phyloP scores from a whole-genome alignment of 1,140 invertebrate species.

The Zaprionus inermis region DNA sequence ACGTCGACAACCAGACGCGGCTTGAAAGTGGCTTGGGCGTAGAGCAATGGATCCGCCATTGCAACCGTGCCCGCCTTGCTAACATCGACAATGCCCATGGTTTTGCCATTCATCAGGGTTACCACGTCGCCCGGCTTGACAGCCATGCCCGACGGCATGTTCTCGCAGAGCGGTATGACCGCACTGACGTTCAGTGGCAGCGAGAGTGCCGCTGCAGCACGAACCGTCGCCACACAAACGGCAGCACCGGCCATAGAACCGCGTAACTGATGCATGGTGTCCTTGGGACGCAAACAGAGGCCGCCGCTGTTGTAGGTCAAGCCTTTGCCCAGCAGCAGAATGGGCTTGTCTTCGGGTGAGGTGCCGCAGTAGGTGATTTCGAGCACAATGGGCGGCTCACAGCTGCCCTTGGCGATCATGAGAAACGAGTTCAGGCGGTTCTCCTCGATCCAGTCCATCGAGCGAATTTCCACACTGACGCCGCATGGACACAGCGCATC shows the following conservation, averaged over 20 bases:
- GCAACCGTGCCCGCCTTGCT: slow-evolving; percentile 96
- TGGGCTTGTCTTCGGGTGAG: slow-evolving; percentile 72
- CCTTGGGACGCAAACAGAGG: slow-evolving; percentile 91
- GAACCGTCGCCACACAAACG: slow-evolving; percentile 67
- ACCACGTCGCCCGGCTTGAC: slow-evolving; percentile 95
- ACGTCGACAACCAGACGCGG: slow-evolving; percentile 90
- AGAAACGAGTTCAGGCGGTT: slow-evolving; percentile 87
- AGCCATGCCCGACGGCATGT: slow-evolving; percentile 93
- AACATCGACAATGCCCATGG: slow-evolving; percentile 93
- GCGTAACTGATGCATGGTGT: slow-evolving; percentile 93
- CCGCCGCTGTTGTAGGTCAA: slow-evolving; percentile 87
- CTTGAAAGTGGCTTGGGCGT: slow-evolving; percentile 87
- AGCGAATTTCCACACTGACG: slow-evolving; percentile 89
- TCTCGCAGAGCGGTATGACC: slow-evolving; percentile 89
- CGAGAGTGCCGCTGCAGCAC: slow-evolving; percentile 72
- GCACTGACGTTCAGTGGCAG: slow-evolving; percentile 70
- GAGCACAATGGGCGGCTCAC: slow-evolving; percentile 86
- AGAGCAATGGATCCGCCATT: slow-evolving; percentile 95
- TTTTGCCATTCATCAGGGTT: slow-evolving; percentile 93
- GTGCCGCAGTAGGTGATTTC: slow-evolving; percentile 75
- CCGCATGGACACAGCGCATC: slow-evolving; percentile 85
- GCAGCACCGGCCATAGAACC: slow-evolving; percentile 90
- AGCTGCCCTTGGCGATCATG: slow-evolving; percentile 91
- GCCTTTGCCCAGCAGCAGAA: slow-evolving; percentile 72
- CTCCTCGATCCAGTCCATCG: slow-evolving; percentile 84